A percentile compares a stretch with the other conserved stretches of the same genome.
Conservation (phyloP, 2,888 invertebrate species). For the Caenorhabditis wallacei region DNA sequence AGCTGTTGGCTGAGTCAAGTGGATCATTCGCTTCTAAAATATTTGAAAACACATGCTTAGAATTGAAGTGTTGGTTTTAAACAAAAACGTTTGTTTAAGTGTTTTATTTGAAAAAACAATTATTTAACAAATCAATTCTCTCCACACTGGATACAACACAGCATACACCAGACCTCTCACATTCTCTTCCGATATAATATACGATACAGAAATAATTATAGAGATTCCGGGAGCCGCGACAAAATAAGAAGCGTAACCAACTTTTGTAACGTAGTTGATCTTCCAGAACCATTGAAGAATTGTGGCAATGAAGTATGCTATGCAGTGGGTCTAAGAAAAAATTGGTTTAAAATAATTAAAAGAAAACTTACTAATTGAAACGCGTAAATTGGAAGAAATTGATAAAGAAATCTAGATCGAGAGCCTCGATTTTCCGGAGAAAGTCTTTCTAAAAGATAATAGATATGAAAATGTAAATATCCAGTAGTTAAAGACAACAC, state of each 20-base stretch:
- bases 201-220: background rate
- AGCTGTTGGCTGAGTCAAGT: no score
- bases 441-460: background rate
- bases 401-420: background rate
- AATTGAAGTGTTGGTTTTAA: no score
- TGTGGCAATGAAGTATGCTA: background rate
- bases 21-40: no score
- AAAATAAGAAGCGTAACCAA: background rate
- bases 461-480: background rate
- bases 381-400: background rate
- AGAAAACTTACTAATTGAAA: background rate
- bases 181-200: constrained; percentile 2
- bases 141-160: background rate
- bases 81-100: no score
- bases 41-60: no score
- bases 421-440: background rate
- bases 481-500: background rate
- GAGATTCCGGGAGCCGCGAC: background rate
- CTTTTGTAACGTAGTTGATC: background rate
- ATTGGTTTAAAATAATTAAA: no score
- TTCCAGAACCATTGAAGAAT: background rate
- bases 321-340: background rate
- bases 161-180: background rate
- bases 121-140: background rate
- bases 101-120: no score